Evolutionary conservation across 2,113 vertebrate species (phyloP), one percentile per base, ranked within the genome.

Genomic region (Trogon melanurus): DNA sequence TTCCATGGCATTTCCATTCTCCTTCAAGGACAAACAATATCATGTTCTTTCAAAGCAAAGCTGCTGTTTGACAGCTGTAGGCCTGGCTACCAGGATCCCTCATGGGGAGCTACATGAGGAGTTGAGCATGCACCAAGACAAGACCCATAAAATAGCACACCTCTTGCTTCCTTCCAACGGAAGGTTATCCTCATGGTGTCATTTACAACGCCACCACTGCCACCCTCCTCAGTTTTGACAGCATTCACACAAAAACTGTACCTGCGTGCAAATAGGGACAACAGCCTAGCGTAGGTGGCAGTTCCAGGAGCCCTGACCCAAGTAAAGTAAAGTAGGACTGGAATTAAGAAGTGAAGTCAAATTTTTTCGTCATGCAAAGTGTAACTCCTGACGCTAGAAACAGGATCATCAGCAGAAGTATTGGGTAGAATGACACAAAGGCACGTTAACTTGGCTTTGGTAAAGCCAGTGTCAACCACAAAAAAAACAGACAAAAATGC

Each of bases 401-500:
- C 0, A 4, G 29, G 48, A 66, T 76, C 8, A 36, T 6, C 44
- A 54, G 62, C 50, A 91, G 21, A 44, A 89, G 19, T 0, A 0
- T 7, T 19, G 64, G 23, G 57, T 25, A 51, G 27, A 71, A 53
- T 0, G 1, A 23, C 32, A n/a, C 36, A 62, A n/a, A 8, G 4
- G 21, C 48, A 60, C 0, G 0, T 16, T 45, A 23, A 9, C 27
- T 47, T 20, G 0, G 3, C 30, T 47, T 20, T 1, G 3, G 18
- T 11, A 36, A 66, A 44, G 44, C 18, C 5, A 9, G 16, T 5
- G 27, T 10, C 8, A 27, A 66, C 23, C 36, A 32, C 41, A 41
- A 41, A 41, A 36, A 36, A 27, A 36, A 21, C 8, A 54, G 56
- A 61, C 16, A 85, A 23, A 69, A 62, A 65, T 2, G 12, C 16